phyloP scores from a whole-genome alignment of 2,888 invertebrate species.

The Melanostoma scalare region DNA sequence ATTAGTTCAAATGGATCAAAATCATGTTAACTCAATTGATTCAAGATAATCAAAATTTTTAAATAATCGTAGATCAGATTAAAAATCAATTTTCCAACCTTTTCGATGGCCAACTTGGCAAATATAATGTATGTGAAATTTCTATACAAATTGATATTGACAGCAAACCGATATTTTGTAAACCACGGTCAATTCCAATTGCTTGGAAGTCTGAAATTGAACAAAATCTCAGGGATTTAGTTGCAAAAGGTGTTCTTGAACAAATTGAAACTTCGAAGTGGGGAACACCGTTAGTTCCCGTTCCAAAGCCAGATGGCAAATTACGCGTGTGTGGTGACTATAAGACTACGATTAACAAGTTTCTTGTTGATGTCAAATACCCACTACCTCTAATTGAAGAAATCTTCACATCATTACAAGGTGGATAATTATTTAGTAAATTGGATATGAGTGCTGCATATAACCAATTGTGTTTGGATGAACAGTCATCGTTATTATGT shows the following conservation, averaged over 20 bases:
- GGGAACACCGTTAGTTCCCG: conserved; percentile 5
- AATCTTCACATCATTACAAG: conserved; percentile 9
- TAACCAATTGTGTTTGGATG: conserved; percentile 20
- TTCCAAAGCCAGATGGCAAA: conserved; percentile 20
- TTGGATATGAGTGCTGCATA: conserved; percentile 17
- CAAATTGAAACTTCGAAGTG: conserved; percentile 2
- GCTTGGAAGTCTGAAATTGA: conserved; percentile 34
- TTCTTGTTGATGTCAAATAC: no score
- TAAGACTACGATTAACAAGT: no score
- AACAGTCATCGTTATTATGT: not conserved
- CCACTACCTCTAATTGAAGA: conserved; percentile 9
- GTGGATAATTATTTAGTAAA: conserved; percentile 17
- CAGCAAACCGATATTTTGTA: not conserved
- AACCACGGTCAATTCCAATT: conserved; percentile 42
- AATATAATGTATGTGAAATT: conserved; percentile 19
- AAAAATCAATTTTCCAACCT: conserved; percentile 26
- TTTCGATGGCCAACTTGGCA: conserved; percentile 23
- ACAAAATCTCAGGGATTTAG: conserved; percentile 20
- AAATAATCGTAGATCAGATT: conserved; percentile 18
- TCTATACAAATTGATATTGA: conserved; percentile 26
- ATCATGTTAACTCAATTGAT: conserved; percentile 18
- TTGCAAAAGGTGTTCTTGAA: conserved; percentile 1
- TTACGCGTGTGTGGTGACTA: not conserved
- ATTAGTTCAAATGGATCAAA: conserved; percentile 31
- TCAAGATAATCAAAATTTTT: conserved; percentile 34